A percentile compares a stretch with the other conserved stretches of the same genome.
Evolutionary conservation across 2,888 invertebrate genomes (phyloP).

Genomic region (Phragmatobia fuliginosa): DNA sequence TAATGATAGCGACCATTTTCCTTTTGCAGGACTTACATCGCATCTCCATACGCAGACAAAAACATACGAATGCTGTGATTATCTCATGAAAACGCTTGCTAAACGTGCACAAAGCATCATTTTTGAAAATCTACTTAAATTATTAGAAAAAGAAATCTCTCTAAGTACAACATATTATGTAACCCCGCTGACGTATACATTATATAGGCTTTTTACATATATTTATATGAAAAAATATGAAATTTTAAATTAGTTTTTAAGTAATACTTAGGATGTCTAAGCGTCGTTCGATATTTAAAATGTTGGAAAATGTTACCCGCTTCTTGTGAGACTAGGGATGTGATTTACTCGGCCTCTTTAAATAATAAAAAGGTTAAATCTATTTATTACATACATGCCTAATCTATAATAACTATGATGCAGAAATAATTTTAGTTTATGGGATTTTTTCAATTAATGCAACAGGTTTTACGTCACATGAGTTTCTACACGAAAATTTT

Average conservation of each 20-base stretch:
- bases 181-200: constrained; percentile 70
- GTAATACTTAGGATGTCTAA: constrained; percentile 66
- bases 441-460: neutral
- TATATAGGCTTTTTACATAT: constrained; percentile 79
- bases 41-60: constrained; percentile 89
- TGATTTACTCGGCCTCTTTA: constrained; percentile 39
- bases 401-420: neutral
- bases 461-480: neutral
- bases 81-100: constrained; percentile 57
- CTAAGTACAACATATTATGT: constrained; percentile 73
- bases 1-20: constrained; percentile 29
- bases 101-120: constrained; percentile 55
- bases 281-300: constrained; percentile 53
- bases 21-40: constrained; percentile 88
- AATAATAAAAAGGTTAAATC: constrained; percentile 1
- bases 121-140: constrained; percentile 64
- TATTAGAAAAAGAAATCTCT: constrained; percentile 60
- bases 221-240: constrained; percentile 66
- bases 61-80: constrained; percentile 88
- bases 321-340: constrained; percentile 52
- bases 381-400: neutral
- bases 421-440: neutral
- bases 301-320: constrained; percentile 58
- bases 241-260: constrained; percentile 68
- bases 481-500: neutral